Evolutionary conservation across 2,113 vertebrate species (phyloP).

Genomic region (Laterallus jamaicensis): DNA sequence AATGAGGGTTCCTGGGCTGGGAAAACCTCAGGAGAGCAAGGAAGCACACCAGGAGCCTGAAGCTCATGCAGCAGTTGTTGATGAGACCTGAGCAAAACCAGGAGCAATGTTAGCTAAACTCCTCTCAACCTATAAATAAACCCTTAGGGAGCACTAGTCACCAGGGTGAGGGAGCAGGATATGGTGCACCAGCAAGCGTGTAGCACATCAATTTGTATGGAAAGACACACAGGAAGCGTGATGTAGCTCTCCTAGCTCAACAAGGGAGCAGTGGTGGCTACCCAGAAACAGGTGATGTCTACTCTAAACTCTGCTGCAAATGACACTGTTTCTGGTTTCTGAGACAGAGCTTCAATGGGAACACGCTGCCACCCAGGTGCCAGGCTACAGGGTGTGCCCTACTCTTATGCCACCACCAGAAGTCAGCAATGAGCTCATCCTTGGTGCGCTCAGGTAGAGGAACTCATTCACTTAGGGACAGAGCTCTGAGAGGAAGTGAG

Average conservation of each 20-base stretch:
- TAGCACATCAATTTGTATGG: neutral
- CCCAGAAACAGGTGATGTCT: neutral
- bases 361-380: fast-evolving
- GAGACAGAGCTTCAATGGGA: neutral
- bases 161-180: fast-evolving
- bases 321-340: neutral
- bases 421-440: neutral
- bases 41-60: fast-evolving
- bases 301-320: neutral
- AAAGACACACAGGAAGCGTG: neutral
- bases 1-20: fast-evolving
- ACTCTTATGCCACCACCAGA: neutral
- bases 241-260: neutral
- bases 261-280: neutral
- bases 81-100: fast-evolving
- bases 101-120: neutral
- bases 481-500: neutral
- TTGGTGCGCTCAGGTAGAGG: no score
- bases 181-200: no score
- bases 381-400: neutral
- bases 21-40: no score
- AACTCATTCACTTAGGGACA: neutral
- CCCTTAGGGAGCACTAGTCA: fast-evolving
- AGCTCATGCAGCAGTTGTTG: fast-evolving
- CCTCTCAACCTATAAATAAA: neutral